phyloP scores from a whole-genome alignment of 2,113 vertebrate genomes.

The Aspidoscelis tigris region DNA sequence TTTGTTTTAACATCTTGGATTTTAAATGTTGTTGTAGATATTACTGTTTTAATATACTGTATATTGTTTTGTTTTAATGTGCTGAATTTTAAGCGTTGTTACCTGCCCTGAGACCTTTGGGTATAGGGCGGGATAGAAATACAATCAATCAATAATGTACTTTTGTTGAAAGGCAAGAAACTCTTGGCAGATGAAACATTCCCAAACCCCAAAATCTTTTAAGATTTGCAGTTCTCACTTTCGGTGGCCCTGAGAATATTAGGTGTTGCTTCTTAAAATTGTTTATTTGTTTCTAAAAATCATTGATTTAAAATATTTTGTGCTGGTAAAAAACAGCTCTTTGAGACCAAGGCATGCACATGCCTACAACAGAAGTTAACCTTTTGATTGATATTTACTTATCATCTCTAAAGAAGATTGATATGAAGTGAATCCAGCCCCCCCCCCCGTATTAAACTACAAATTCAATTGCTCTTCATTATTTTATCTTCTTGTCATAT shows the following conservation, averaged over 20 bases:
- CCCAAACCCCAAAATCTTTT: not conserved
- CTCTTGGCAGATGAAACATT: not conserved
- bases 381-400: not conserved
- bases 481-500: not conserved
- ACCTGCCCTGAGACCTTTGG: too few relatives aligned
- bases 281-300: too few relatives aligned
- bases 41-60: too few relatives aligned
- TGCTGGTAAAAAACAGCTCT: not conserved
- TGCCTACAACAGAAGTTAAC: not conserved
- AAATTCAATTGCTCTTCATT: not conserved
- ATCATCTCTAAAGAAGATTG: not conserved
- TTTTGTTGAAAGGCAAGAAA: not conserved
- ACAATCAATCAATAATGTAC: too few relatives aligned
- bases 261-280: too few relatives aligned
- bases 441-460: not conserved
- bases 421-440: not conserved
- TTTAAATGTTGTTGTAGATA: too few relatives aligned
- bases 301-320: too few relatives aligned
- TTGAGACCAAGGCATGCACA: not conserved
- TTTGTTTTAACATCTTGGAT: too few relatives aligned
- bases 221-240: not conserved
- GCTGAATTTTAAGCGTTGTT: too few relatives aligned
- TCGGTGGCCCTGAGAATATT: not conserved
- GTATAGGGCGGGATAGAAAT: too few relatives aligned
- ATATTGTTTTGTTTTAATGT: too few relatives aligned